Evolutionary conservation across 1,140 invertebrate genomes (phyloP).

Genomic region (Vanessa tameamea): DNA sequence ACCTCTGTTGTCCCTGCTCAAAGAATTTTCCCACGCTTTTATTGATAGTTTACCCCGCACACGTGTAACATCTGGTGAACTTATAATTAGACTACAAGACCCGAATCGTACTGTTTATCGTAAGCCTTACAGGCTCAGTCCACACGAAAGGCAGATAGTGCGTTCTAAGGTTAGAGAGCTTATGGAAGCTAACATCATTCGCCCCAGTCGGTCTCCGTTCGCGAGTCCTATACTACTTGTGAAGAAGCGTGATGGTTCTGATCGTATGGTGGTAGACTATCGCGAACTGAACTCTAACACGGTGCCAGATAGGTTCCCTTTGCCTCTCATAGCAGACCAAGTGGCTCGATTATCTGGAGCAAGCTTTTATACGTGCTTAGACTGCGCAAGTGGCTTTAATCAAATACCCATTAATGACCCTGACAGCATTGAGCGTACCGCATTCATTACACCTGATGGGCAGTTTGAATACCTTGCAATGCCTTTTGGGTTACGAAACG

Average conservation of each 20-base stretch:
- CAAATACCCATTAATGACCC: slow-evolving; percentile 69
- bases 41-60: slow-evolving; percentile 12
- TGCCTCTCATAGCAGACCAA: slow-evolving; percentile 77
- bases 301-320: slow-evolving; percentile 45
- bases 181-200: background rate
- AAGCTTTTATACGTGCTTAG: slow-evolving; percentile 51
- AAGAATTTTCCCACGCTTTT: slow-evolving; percentile 10
- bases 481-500: slow-evolving; percentile 57
- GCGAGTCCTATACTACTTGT: slow-evolving; percentile 19
- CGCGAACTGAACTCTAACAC: background rate
- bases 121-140: background rate
- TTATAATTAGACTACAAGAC: background rate
- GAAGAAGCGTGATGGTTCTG: slow-evolving; percentile 6
- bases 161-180: slow-evolving; percentile 1
- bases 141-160: background rate
- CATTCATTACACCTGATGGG: slow-evolving; percentile 66
- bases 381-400: slow-evolving; percentile 72
- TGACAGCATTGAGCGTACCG: slow-evolving; percentile 66
- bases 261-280: slow-evolving; percentile 8
- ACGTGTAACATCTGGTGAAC: slow-evolving; percentile 7
- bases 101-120: slow-evolving; percentile 7
- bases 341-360: slow-evolving; percentile 53
- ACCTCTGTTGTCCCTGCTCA: slow-evolving; percentile 3
- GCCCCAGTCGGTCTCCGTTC: background rate
- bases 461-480: slow-evolving; percentile 54